phyloP scores from a whole-genome alignment of 2,113 vertebrate genomes.

The Periophthalmus modestus region DNA sequence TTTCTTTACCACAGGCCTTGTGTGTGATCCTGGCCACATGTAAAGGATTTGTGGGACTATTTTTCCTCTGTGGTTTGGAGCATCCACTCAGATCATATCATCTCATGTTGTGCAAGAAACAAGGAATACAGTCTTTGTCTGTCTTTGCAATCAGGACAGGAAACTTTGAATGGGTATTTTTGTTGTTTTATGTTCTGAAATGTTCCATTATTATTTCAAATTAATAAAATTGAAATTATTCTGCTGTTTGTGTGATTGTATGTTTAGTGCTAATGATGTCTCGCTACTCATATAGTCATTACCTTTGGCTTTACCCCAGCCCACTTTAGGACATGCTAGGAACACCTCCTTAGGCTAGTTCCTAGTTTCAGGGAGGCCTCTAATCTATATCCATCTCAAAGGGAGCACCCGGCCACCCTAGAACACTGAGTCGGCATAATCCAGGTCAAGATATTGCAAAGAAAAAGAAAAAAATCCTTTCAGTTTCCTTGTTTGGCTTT shows the following conservation, averaged over 20 bases:
- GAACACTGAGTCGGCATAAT: not conserved
- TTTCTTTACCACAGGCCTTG: conserved; percentile 11
- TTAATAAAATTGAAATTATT: not conserved
- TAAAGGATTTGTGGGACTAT: conserved; percentile 16
- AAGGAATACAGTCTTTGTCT: conserved; percentile 18
- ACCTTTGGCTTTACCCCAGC: not conserved
- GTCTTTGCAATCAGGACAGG: conserved; percentile 39
- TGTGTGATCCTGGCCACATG: conserved; percentile 26
- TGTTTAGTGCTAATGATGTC: conserved; percentile 30
- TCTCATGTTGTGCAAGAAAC: conserved; percentile 5
- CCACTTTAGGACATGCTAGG: too few relatives aligned
- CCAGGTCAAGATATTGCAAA: not conserved
- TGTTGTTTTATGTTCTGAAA: too few relatives aligned
- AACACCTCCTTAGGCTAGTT: not conserved
- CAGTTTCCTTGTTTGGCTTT: not conserved
- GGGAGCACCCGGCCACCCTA: not conserved
- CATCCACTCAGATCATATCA: conserved; percentile 28
- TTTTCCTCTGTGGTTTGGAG: conserved; percentile 30
- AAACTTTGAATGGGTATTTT: too few relatives aligned
- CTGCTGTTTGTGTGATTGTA: conserved; percentile 20
- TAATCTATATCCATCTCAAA: not conserved
- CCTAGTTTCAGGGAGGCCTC: not conserved
- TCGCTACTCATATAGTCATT: not conserved
- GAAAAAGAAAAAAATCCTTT: not conserved
- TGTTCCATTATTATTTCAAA: not conserved